These are phyloP conservation scores for Chaetura pelagica DNA, from an alignment of 2,113 vertebrate species.

Conservation along the genomic window DNA sequence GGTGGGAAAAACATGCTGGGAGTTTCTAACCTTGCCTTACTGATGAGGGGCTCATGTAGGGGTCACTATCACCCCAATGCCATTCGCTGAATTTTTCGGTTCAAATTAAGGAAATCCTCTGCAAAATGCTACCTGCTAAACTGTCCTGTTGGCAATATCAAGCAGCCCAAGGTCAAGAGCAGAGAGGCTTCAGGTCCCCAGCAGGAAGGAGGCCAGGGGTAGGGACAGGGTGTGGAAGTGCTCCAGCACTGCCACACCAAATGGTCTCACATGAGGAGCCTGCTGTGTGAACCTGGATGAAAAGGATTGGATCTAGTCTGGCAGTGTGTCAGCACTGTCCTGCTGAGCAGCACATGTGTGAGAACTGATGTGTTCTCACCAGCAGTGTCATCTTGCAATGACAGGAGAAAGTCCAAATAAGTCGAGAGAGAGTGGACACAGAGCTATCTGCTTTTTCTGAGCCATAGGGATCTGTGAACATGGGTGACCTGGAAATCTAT, in stretches of 20 bases:
- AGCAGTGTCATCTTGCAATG: not conserved
- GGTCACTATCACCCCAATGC: not conserved
- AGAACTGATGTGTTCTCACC: not conserved
- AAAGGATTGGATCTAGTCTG: not conserved
- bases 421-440: not conserved
- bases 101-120: not conserved
- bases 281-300: not conserved
- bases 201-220: not conserved
- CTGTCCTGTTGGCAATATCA: not conserved
- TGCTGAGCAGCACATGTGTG: accelerated
- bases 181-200: not conserved
- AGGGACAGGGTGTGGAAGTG: accelerated
- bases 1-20: accelerated
- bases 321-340: not conserved
- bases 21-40: not conserved
- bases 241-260: not conserved
- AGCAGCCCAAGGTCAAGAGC: not conserved
- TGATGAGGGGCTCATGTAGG: not conserved
- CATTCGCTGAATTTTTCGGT: not conserved
- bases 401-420: not conserved
- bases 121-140: not conserved
- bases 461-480: not conserved
- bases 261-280: not conserved
- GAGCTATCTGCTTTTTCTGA: not conserved
- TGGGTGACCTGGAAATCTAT: not conserved